Conservation (phyloP, 2,888 invertebrate species). For the Xestia rhomboidea region DNA sequence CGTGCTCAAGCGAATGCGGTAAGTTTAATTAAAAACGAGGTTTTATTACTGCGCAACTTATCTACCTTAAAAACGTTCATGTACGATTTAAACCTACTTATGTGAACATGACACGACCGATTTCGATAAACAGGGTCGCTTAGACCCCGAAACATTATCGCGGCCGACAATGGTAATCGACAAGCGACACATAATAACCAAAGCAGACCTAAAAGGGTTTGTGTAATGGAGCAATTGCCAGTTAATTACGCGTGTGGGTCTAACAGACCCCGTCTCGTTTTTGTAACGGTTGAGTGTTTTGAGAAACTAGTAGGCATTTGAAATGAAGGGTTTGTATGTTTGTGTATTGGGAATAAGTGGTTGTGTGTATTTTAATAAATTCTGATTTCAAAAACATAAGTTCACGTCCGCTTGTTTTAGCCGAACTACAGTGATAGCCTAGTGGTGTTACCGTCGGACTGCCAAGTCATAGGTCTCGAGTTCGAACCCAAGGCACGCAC, state of each 20-base stretch:
- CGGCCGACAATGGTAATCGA: slow-evolving; percentile 77
- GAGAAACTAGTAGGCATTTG: slow-evolving; percentile 54
- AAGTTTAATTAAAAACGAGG: slow-evolving; percentile 44
- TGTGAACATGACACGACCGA: slow-evolving; percentile 44
- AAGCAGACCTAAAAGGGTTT: slow-evolving; percentile 76
- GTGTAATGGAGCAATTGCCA: slow-evolving; percentile 81
- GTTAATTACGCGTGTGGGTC: slow-evolving; percentile 79
- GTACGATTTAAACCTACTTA: slow-evolving; percentile 30
- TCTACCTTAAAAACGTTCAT: neutral
- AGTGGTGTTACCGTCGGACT: too few species aligned
- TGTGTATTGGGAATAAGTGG: slow-evolving; percentile 10
- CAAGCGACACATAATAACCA: slow-evolving; percentile 78
- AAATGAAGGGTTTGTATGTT: slow-evolving; percentile 14
- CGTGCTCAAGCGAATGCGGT: slow-evolving; percentile 6
- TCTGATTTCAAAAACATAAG: neutral
- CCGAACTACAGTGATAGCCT: too few species aligned
- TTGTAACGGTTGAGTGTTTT: slow-evolving; percentile 63
- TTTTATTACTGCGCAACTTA: neutral
- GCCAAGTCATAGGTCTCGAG: too few species aligned
- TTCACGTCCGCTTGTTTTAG: neutral
- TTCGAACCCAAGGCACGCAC: too few species aligned
- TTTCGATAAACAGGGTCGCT: slow-evolving; percentile 66
- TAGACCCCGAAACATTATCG: slow-evolving; percentile 68
- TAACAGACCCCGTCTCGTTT: slow-evolving; percentile 63
- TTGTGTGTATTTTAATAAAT: slow-evolving; percentile 4